A percentile compares a stretch with the other conserved stretches of the same genome.
Conservation (phyloP, 2,888 invertebrate genomes). For the Taenaris catops region DNA sequence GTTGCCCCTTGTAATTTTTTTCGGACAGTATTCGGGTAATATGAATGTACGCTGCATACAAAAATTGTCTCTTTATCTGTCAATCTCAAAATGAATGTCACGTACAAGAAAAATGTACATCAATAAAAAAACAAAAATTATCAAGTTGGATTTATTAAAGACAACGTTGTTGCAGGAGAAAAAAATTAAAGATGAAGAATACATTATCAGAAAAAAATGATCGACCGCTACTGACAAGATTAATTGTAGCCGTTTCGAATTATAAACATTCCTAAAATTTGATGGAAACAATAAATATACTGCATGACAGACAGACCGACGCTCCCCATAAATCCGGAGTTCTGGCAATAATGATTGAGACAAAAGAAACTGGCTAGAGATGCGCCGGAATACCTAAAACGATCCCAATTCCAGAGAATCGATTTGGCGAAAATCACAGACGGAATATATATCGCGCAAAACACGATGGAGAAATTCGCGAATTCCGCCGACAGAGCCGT, state of each 20-base stretch:
- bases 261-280: conserved; percentile 9
- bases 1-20: too few species aligned
- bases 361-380: conserved; percentile 38
- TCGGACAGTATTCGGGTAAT: too few species aligned
- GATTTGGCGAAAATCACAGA: conserved; percentile 48
- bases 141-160: too few species aligned
- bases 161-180: not conserved
- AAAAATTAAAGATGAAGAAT: conserved; percentile 1
- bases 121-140: too few species aligned
- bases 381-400: conserved; percentile 32
- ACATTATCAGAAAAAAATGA: conserved; percentile 6
- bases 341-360: conserved; percentile 45
- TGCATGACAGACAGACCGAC: conserved; percentile 20
- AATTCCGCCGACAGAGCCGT: conserved; percentile 45
- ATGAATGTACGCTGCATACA: too few species aligned
- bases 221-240: conserved; percentile 8
- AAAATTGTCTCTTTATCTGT: too few species aligned
- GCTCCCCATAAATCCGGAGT: conserved; percentile 46
- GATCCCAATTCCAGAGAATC: conserved; percentile 48
- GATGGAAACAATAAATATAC: conserved; percentile 15
- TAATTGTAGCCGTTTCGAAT: conserved; percentile 6
- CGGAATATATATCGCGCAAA: conserved; percentile 61
- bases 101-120: too few species aligned
- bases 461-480: conserved; percentile 52
- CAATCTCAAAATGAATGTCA: too few species aligned